Conservation (phyloP, 2,888 invertebrate species). For the Tenthredo scrophulariae region DNA sequence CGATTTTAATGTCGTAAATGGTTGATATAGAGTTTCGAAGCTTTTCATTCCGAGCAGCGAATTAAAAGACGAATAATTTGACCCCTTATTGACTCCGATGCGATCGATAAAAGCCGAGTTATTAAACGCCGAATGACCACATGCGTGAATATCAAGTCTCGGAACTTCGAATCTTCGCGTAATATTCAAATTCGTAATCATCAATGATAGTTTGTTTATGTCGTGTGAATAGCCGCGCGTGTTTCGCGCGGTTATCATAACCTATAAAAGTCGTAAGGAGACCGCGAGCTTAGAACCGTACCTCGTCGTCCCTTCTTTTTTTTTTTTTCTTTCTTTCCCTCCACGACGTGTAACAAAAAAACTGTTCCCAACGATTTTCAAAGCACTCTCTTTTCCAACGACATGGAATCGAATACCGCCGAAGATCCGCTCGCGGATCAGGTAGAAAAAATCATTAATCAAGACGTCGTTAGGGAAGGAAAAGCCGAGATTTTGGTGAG, state of each 20-base stretch:
- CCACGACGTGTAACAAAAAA: neutral
- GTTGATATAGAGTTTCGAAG: too few relatives aligned
- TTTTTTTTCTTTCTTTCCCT: neutral
- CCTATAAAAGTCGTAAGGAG: neutral
- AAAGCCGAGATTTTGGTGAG: conserved; percentile 86
- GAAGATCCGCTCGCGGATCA: neutral
- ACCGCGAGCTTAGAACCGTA: neutral
- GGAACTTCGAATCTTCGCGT: neutral
- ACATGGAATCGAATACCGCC: neutral
- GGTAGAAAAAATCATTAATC: conserved; percentile 50
- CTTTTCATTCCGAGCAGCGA: too few relatives aligned
- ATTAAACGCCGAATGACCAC: neutral
- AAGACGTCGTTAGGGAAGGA: conserved; percentile 85
- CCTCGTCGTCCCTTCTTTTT: neutral
- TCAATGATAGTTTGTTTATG: neutral
- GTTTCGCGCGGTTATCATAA: conserved; percentile 7
- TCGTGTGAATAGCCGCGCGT: neutral
- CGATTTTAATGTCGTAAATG: too few relatives aligned
- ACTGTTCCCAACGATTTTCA: neutral
- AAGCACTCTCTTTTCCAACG: neutral
- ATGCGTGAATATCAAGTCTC: neutral
- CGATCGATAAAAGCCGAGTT: neutral
- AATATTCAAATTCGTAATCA: too few relatives aligned
- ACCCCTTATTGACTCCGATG: too few relatives aligned
- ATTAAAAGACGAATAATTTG: too few relatives aligned